A percentile compares a stretch with the other conserved stretches of the same genome.
phyloP scores from a whole-genome alignment of 2,113 vertebrate genomes.

The Corythornis cristatus region DNA sequence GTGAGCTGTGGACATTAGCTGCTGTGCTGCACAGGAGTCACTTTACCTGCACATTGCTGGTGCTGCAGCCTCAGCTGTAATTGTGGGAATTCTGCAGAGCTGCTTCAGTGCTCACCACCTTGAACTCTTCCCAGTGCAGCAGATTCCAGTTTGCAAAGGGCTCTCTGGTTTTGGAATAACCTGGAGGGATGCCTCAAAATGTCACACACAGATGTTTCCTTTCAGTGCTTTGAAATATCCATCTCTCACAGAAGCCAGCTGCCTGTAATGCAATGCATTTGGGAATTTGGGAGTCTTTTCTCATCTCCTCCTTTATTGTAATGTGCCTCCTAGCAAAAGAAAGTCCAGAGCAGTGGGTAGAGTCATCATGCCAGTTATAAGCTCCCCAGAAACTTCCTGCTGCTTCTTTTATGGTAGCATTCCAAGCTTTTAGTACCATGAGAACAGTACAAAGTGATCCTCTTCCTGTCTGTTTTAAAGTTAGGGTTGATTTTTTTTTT shows the following conservation, averaged over 20 bases:
- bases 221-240: background rate
- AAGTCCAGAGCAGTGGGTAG: background rate
- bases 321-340: background rate
- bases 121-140: background rate
- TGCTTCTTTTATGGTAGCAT: background rate
- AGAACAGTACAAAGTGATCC: background rate
- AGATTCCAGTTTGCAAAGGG: background rate
- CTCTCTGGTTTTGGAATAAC: background rate
- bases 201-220: background rate
- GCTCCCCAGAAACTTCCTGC: background rate
- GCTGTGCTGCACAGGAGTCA: background rate
- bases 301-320: background rate
- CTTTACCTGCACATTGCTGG: accelerated
- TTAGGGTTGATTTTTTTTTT: background rate
- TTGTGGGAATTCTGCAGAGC: background rate
- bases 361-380: background rate
- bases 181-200: background rate
- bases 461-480: background rate
- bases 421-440: background rate
- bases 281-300: background rate
- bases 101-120: background rate
- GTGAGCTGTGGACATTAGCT: background rate
- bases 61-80: background rate
- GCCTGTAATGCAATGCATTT: background rate
- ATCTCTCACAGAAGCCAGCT: background rate